Conservation (phyloP, 2,797 vertebrate genomes). For the Aplochiton taeniatus region DNA sequence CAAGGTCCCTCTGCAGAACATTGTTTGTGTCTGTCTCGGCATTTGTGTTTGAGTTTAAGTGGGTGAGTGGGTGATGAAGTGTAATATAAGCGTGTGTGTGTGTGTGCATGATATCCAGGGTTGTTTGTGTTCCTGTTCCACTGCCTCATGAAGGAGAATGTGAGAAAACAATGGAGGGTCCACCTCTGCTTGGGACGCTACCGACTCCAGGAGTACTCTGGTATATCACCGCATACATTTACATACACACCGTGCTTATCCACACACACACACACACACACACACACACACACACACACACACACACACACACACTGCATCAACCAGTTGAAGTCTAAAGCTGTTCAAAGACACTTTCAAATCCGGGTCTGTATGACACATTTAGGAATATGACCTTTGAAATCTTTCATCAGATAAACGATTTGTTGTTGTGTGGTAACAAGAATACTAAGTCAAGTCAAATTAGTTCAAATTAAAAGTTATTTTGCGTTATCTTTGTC, state of each 20-base stretch:
- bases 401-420: too few relatives aligned
- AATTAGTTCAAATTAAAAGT: neutral
- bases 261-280: neutral
- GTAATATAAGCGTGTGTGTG: neutral
- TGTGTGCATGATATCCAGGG: constrained; percentile 53
- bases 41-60: constrained; percentile 2
- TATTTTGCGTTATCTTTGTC: neutral
- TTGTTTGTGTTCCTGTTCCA: constrained; percentile 78
- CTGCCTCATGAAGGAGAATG: constrained; percentile 78
- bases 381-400: too few relatives aligned
- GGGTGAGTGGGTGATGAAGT: neutral
- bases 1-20: constrained; percentile 76
- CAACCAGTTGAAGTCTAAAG: too few relatives aligned
- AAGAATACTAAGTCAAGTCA: too few relatives aligned
- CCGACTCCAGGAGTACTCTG: constrained; percentile 68
- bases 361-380: too few relatives aligned
- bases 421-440: too few relatives aligned
- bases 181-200: constrained; percentile 74
- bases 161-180: constrained; percentile 73
- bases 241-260: neutral
- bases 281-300: neutral
- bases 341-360: too few relatives aligned
- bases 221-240: constrained; percentile 38
- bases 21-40: neutral
- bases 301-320: neutral